Conservation (phyloP, 2,888 invertebrate species). For the Xanthia icteritia region DNA sequence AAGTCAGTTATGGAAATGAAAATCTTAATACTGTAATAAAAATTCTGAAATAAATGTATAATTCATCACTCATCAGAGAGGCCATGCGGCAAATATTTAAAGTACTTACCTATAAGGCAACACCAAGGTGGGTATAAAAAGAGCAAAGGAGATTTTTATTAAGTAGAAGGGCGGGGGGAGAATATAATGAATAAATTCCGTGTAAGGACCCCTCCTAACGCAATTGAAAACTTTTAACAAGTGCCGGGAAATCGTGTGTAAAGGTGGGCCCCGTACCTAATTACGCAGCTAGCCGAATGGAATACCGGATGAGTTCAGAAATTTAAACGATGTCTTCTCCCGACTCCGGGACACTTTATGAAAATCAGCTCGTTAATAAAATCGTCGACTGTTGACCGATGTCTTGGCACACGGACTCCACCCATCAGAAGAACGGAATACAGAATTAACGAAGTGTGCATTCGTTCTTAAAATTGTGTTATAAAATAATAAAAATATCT, state of each 20-base stretch:
- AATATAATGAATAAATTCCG: constrained; percentile 90
- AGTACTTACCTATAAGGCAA: constrained; percentile 85
- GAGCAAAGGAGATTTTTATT: constrained; percentile 88
- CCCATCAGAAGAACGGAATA: constrained; percentile 63
- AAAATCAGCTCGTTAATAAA: constrained; percentile 85
- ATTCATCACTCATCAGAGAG: constrained; percentile 86
- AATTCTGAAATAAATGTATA: constrained; percentile 85
- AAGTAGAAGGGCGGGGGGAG: constrained; percentile 83
- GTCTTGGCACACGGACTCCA: constrained; percentile 64
- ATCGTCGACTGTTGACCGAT: constrained; percentile 78
- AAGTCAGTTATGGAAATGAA: constrained; percentile 67
- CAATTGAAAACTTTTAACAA: constrained; percentile 91
- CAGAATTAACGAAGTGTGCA: constrained; percentile 70
- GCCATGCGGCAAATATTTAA: constrained; percentile 89
- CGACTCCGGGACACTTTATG: constrained; percentile 74
- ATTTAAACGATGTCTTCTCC: constrained; percentile 80
- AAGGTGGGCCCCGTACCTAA: constrained; percentile 88
- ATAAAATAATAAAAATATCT: constrained; percentile 52
- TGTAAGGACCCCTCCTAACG: constrained; percentile 87
- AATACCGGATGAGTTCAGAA: constrained; percentile 87
- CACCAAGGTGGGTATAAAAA: constrained; percentile 80
- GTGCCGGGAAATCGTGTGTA: constrained; percentile 90
- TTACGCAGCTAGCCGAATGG: constrained; percentile 82
- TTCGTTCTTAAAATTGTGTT: constrained; percentile 52
- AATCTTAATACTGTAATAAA: constrained; percentile 79